Evolutionary conservation across 2,113 vertebrate genomes (phyloP).

Genomic region (Euleptes europaea): DNA sequence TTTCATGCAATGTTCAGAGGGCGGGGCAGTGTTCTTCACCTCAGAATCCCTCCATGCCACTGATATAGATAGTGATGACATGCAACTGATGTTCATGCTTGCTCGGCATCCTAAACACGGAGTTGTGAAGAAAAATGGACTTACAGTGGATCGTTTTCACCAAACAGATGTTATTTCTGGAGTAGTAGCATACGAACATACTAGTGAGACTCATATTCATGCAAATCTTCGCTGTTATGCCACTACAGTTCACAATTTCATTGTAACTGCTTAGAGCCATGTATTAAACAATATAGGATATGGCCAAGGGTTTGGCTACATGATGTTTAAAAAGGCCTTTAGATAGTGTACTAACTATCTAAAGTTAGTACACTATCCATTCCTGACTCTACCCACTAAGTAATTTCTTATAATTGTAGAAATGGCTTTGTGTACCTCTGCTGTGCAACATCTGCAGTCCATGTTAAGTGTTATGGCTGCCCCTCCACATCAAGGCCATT

Average conservation of each 20-base stretch:
- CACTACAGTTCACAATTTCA: background rate
- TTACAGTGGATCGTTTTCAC: conserved; percentile 79
- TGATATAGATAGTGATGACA: conserved; percentile 86
- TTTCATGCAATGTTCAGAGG: conserved; percentile 83
- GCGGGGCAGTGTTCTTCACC: conserved; percentile 82
- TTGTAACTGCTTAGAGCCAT: background rate
- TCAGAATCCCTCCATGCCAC: conserved; percentile 83
- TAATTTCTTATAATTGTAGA: background rate
- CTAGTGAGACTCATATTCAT: conserved; percentile 33
- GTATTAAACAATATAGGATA: background rate
- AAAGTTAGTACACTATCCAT: too few relatives aligned
- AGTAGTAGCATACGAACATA: conserved; percentile 87
- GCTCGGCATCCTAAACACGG: conserved; percentile 80
- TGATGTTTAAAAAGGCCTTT: background rate
- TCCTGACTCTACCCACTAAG: background rate
- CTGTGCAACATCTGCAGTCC: background rate
- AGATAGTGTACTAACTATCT: background rate
- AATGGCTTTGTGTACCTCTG: background rate
- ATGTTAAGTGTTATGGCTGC: too few relatives aligned
- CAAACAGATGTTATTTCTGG: conserved; percentile 85
- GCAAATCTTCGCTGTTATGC: too few relatives aligned
- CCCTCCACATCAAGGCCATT: too few relatives aligned
- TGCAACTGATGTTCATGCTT: conserved; percentile 79
- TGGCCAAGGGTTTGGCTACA: background rate
- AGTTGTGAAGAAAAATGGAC: conserved; percentile 75